A percentile compares a stretch with the other conserved stretches of the same genome.
These are phyloP conservation scores for Drosophila fuyamai DNA, from an alignment of 1,140 invertebrate genomes.

Conservation along the genomic window DNA sequence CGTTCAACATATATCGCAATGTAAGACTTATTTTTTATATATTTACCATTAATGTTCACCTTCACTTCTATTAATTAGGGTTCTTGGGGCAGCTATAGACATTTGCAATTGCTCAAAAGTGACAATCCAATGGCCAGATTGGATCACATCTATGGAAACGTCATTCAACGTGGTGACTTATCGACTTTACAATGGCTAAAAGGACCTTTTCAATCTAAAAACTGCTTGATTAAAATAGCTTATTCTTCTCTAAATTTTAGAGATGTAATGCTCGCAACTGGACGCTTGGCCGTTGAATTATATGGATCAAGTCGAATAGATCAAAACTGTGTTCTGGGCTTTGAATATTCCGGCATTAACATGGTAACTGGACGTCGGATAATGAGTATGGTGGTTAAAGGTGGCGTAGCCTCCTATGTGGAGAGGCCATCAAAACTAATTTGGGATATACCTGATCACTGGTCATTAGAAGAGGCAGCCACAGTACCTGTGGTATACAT, in stretches of 20 bases:
- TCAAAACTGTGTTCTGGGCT: slow-evolving; percentile 89
- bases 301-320: slow-evolving; percentile 86
- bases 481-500: slow-evolving; percentile 94
- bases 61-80: slow-evolving; percentile 83
- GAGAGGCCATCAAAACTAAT: slow-evolving; percentile 86
- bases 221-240: slow-evolving; percentile 86
- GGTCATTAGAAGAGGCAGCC: slow-evolving; percentile 94
- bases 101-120: slow-evolving; percentile 86
- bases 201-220: slow-evolving; percentile 85
- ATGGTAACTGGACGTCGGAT: slow-evolving; percentile 87
- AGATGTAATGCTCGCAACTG: slow-evolving; percentile 92
- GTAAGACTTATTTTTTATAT: slow-evolving; percentile 76
- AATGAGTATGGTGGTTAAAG: slow-evolving; percentile 88
- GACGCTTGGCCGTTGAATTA: slow-evolving; percentile 89
- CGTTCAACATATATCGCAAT: slow-evolving; percentile 92
- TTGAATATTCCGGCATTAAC: slow-evolving; percentile 90
- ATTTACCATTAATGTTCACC: neutral
- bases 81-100: slow-evolving; percentile 93
- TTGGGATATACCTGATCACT: slow-evolving; percentile 93
- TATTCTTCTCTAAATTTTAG: slow-evolving; percentile 91
- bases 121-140: slow-evolving; percentile 67
- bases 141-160: slow-evolving; percentile 92
- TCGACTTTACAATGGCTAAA: slow-evolving; percentile 93
- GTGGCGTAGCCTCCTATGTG: slow-evolving; percentile 87
- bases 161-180: slow-evolving; percentile 92